Evolutionary conservation across 2,888 invertebrate species (phyloP).

Genomic region (Athripsodes cinereus): DNA sequence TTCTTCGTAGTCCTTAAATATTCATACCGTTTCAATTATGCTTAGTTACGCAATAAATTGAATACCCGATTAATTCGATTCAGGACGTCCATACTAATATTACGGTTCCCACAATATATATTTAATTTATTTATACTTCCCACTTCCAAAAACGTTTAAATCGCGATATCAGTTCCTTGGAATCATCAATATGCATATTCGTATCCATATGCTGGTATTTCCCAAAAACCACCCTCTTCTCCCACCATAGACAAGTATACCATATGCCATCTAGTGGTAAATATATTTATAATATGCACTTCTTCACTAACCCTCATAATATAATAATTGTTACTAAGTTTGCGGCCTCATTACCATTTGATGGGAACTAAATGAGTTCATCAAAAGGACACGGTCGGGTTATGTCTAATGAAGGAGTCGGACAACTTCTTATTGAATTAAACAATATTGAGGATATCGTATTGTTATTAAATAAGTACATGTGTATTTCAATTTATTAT

Average conservation of each 20-base stretch:
- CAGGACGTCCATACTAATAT: too few relatives aligned
- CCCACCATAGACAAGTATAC: slow-evolving; percentile 10
- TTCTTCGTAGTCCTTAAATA: too few relatives aligned
- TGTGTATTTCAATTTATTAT: too few relatives aligned
- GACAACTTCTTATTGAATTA: slow-evolving; percentile 19
- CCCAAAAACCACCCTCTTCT: slow-evolving; percentile 19
- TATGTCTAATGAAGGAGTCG: slow-evolving; percentile 22
- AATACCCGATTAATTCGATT: too few relatives aligned
- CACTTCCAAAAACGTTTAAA: not conserved
- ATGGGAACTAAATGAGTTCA: slow-evolving; percentile 22
- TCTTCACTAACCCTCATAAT: slow-evolving; percentile 11
- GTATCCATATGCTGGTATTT: slow-evolving; percentile 24
- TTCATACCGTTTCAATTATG: too few relatives aligned
- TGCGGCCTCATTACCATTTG: slow-evolving; percentile 19
- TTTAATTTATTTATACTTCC: not conserved
- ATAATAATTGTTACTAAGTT: slow-evolving; percentile 7
- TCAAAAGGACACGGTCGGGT: slow-evolving; percentile 26
- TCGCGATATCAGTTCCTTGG: not conserved
- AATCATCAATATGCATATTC: not conserved
- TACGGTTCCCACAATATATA: not conserved
- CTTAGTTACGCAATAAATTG: too few relatives aligned
- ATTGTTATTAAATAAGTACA: not conserved
- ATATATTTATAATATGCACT: too few relatives aligned
- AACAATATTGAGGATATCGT: slow-evolving; percentile 5
- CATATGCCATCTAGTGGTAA: not conserved